Base-by-base conservation (phyloP, 2,888 invertebrate genomes). In the Argyresthia goedartella region DNA sequence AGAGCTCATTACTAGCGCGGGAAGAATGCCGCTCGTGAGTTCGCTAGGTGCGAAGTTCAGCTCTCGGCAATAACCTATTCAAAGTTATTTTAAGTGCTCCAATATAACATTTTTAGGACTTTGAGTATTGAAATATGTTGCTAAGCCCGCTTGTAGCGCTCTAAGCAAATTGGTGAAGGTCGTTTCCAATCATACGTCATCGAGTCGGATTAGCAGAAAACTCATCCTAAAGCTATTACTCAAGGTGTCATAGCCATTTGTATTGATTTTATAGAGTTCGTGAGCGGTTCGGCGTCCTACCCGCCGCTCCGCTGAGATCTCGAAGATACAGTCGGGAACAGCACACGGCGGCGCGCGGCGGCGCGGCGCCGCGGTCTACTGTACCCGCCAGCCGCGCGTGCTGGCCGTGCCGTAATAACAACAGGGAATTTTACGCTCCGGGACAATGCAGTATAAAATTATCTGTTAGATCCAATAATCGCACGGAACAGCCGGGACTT, bases 391-490 rank as follows among this genome's bases (percentile, higher is more conserved):
- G 41, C 50, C 49, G 56, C 56, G 58, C 72, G 73, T 75, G 73
- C 72, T 65, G 63, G 55, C 62, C 63, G 62, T 63, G 62, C 76
- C 71, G 77, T 78, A 81, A 81, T 85, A 82, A 82, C 84, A 81
- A 82, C 84, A 78, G 84, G 76, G 77, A 81, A 82, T 82, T 80
- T 85, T 84, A 81, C 85, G 85, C 86, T 86, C 81, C 82, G 67
- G 86, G 86, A 86, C 86, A 86, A 85, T 86, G 77, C 84, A 77
- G 84, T 82, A 81, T 85, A 82, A 85, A 86, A 86, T 86, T 85
- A 86, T 85, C 86, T 82, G 85, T 82, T 85, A 84, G 86, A 85
- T 82, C 86, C 86, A 86, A 85, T 86, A 85, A 86, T 86, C 85
- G 84, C 81, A 81, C 75, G 74, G 80, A 80, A 81, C 84, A 76